phyloP scores from a whole-genome alignment of 2,888 invertebrate genomes.

The Drosophila imparisetae region DNA sequence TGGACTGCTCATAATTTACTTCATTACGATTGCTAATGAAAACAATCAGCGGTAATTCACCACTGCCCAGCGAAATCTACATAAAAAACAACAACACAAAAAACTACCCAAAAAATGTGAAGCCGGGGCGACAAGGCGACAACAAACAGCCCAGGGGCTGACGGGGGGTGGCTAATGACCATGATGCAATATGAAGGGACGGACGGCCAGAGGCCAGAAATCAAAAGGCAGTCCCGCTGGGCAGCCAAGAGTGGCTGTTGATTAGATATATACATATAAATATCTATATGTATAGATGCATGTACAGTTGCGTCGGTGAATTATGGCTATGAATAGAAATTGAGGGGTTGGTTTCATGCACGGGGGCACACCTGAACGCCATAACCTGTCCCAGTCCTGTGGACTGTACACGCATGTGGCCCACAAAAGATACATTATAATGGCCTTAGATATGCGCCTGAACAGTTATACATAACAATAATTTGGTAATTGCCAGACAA shows the following conservation, averaged over 20 bases:
- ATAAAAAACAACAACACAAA: constrained; percentile 32
- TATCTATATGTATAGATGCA: neutral
- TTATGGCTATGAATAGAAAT: constrained; percentile 38
- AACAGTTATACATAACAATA: constrained; percentile 77
- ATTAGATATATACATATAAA: constrained; percentile 44
- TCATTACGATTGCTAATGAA: constrained; percentile 74
- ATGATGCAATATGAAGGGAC: constrained; percentile 58
- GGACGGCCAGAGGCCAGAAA: constrained; percentile 59
- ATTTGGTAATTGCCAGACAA: constrained; percentile 79
- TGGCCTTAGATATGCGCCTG: constrained; percentile 61
- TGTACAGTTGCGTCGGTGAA: constrained; percentile 73
- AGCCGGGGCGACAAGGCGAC: constrained; percentile 69
- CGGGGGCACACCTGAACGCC: constrained; percentile 70
- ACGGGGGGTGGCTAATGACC: constrained; percentile 69
- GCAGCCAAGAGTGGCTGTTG: constrained; percentile 51
- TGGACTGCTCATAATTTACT: constrained; percentile 70
- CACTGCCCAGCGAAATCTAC: constrained; percentile 59
- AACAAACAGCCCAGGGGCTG: constrained; percentile 63
- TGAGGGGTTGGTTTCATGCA: constrained; percentile 49
- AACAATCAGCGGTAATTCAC: constrained; percentile 75
- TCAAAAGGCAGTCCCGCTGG: constrained; percentile 71
- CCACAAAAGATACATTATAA: constrained; percentile 70
- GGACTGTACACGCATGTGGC: constrained; percentile 67
- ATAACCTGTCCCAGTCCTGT: constrained; percentile 66
- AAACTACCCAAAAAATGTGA: constrained; percentile 48